Evolutionary conservation across 2,113 vertebrate genomes (phyloP).

Genomic region (Pteronura brasiliensis): DNA sequence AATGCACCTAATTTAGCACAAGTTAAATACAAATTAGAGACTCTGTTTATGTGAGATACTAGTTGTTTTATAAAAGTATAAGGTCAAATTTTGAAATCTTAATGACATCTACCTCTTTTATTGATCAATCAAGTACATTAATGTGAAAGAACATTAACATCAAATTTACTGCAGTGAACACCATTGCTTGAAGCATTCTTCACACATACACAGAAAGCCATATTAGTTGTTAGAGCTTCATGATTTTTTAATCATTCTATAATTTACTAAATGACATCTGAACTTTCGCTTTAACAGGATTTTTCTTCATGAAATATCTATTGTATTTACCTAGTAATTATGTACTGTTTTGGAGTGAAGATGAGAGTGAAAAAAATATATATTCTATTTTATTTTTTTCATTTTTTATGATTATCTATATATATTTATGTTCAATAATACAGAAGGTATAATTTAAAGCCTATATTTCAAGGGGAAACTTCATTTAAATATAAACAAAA

Average conservation of each 20-base stretch:
- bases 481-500: constrained; percentile 47
- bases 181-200: background rate
- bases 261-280: constrained; percentile 61
- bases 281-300: constrained; percentile 35
- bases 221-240: background rate
- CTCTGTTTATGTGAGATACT: background rate
- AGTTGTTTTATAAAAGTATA: background rate
- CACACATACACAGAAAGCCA: background rate
- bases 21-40: background rate
- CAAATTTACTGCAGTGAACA: background rate
- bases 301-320: constrained; percentile 36
- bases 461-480: background rate
- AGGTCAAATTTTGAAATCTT: background rate
- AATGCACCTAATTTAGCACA: background rate
- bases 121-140: background rate
- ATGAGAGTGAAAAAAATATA: constrained; percentile 36
- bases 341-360: background rate
- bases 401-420: constrained; percentile 40
- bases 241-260: background rate
- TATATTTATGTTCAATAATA: background rate
- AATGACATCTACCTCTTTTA: background rate
- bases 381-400: constrained; percentile 25
- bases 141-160: background rate
- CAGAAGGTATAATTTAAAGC: background rate
- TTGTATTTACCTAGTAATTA: constrained; percentile 19